phyloP scores from a whole-genome alignment of 2,888 invertebrate genomes.

The Dexiosoma caninum region DNA sequence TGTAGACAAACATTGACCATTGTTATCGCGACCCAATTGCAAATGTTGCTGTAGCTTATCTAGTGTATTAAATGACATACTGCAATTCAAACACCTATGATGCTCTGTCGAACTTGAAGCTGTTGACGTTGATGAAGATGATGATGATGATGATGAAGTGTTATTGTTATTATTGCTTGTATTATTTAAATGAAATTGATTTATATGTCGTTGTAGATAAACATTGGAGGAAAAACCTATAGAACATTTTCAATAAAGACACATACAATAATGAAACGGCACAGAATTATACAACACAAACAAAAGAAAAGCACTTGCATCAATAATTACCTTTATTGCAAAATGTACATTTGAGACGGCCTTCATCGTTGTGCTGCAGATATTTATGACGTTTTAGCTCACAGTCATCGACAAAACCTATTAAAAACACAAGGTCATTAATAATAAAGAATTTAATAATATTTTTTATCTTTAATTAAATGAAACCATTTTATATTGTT shows the following conservation, averaged over 20 bases:
- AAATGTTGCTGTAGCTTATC: conserved; percentile 43
- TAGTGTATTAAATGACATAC: conserved; percentile 19
- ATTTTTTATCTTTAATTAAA: neutral
- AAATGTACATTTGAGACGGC: conserved; percentile 61
- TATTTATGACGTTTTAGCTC: conserved; percentile 64
- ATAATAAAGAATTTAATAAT: neutral
- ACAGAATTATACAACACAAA: neutral
- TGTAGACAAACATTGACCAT: conserved; percentile 51
- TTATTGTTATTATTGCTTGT: neutral
- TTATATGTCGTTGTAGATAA: conserved; percentile 63
- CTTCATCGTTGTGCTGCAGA: conserved; percentile 59
- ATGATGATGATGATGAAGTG: neutral
- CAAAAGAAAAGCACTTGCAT: neutral
- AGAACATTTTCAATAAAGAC: neutral
- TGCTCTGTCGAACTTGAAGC: neutral
- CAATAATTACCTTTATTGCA: conserved; percentile 64
- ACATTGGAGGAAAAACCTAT: conserved; percentile 64
- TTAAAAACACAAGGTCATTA: conserved; percentile 13
- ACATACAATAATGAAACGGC: neutral
- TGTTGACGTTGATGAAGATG: conserved; percentile 4
- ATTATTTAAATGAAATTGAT: conserved; percentile 61
- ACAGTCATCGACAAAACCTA: conserved; percentile 61
- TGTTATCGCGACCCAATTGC: conserved; percentile 33
- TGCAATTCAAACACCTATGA: conserved; percentile 49
- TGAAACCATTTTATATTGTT: too few species aligned